Conservation (phyloP, 2,888 invertebrate species). For the Vanessa cardui region DNA sequence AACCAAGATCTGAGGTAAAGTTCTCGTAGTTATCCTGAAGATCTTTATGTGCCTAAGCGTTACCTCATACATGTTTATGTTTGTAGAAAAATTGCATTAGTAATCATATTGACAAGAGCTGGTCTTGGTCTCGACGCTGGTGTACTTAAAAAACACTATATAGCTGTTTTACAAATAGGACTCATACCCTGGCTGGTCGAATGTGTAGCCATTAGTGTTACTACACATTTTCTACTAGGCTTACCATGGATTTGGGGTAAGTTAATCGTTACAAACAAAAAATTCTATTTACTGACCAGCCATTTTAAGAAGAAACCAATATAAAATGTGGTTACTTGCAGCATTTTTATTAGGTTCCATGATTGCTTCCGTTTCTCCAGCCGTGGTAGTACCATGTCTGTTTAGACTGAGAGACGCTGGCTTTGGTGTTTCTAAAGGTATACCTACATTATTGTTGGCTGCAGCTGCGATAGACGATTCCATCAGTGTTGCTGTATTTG, state of each 20-base stretch:
- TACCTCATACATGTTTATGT: background rate
- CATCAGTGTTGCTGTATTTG: constrained; percentile 93
- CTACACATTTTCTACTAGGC: constrained; percentile 85
- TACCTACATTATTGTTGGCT: constrained; percentile 94
- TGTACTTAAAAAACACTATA: constrained; percentile 87
- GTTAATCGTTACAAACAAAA: constrained; percentile 14
- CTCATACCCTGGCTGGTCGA: constrained; percentile 90
- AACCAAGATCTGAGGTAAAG: constrained; percentile 83
- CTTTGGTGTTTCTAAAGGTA: constrained; percentile 92
- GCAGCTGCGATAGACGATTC: constrained; percentile 95
- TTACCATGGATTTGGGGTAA: constrained; percentile 91
- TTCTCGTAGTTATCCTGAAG: background rate
- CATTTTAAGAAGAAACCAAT: no score
- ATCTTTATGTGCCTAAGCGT: background rate
- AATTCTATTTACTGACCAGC: no score
- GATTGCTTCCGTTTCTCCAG: constrained; percentile 94
- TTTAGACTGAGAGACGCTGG: constrained; percentile 87
- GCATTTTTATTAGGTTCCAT: constrained; percentile 88
- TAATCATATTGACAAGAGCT: constrained; percentile 91
- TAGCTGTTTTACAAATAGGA: constrained; percentile 88
- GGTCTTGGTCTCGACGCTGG: constrained; percentile 91
- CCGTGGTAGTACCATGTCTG: constrained; percentile 94
- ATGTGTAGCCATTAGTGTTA: constrained; percentile 83
- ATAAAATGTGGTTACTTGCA: constrained; percentile 42
- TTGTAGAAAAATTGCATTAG: constrained; percentile 89